These are phyloP conservation scores for Sialia sialis DNA, from an alignment of 2,113 vertebrate genomes.

Conservation along the genomic window DNA sequence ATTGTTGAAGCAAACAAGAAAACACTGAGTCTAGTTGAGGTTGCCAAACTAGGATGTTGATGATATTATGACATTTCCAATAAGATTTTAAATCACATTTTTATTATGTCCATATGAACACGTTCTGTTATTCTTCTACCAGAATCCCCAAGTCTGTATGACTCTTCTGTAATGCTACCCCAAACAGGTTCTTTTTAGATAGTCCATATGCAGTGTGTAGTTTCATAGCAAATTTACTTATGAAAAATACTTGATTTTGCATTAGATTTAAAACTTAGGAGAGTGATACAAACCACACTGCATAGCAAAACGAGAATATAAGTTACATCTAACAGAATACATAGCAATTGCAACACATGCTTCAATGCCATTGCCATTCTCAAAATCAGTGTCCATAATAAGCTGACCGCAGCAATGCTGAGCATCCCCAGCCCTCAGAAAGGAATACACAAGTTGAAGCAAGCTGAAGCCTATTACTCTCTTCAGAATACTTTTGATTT, in stretches of 20 bases:
- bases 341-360: not conserved
- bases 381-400: rapidly evolving
- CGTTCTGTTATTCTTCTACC: not conserved
- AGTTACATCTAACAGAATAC: rapidly evolving
- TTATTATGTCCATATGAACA: not conserved
- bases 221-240: not conserved
- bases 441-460: rapidly evolving
- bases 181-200: not conserved
- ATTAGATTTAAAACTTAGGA: not conserved
- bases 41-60: not conserved
- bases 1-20: not conserved
- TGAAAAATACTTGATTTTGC: not conserved
- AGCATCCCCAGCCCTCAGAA: rapidly evolving
- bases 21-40: not conserved
- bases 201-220: rapidly evolving
- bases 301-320: not conserved
- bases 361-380: not conserved
- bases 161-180: not conserved
- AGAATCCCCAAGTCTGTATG: not conserved
- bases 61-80: not conserved
- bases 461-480: too few species aligned
- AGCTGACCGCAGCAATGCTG: rapidly evolving
- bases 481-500: not conserved
- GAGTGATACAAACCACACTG: not conserved
- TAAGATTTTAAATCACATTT: not conserved